phyloP scores from a whole-genome alignment of 2,113 vertebrate species.

The Hippoglossus stenolepis region DNA sequence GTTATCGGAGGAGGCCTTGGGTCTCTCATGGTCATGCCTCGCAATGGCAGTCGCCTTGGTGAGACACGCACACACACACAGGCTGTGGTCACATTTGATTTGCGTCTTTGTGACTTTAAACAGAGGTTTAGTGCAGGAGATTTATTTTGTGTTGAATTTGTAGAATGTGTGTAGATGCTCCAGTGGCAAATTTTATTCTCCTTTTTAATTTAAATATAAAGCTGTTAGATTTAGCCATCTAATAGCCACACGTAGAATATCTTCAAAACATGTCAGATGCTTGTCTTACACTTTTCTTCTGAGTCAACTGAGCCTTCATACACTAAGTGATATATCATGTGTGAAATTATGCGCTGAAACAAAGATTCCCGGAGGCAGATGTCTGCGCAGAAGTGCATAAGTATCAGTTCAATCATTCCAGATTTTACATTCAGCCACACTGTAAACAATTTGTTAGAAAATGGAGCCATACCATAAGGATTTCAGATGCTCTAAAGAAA shows the following conservation, averaged over 20 bases:
- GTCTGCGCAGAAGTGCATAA: background rate
- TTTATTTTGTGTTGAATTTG: background rate
- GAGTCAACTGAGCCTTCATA: conserved; percentile 16
- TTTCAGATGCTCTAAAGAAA: background rate
- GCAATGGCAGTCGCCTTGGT: conserved; percentile 96
- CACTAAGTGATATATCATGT: background rate
- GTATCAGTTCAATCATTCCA: background rate
- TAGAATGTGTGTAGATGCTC: background rate
- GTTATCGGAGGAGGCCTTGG: conserved; percentile 94
- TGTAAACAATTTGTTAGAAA: conserved; percentile 10
- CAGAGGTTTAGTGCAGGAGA: background rate
- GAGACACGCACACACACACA: conserved; percentile 61
- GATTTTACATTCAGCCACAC: conserved; percentile 9
- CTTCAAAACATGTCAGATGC: background rate
- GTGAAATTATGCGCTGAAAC: background rate
- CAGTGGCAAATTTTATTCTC: background rate
- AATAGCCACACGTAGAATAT: no score
- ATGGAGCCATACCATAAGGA: background rate
- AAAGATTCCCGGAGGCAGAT: conserved; percentile 14
- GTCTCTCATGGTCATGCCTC: conserved; percentile 94
- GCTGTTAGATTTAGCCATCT: background rate
- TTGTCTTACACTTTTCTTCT: background rate
- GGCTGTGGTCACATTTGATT: no score
- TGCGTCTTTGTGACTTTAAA: background rate
- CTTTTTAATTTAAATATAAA: background rate